Evolutionary conservation across 1,140 invertebrate species (phyloP), one percentile per base, ranked within the genome.

Genomic region (Drosophila nigrodunni): DNA sequence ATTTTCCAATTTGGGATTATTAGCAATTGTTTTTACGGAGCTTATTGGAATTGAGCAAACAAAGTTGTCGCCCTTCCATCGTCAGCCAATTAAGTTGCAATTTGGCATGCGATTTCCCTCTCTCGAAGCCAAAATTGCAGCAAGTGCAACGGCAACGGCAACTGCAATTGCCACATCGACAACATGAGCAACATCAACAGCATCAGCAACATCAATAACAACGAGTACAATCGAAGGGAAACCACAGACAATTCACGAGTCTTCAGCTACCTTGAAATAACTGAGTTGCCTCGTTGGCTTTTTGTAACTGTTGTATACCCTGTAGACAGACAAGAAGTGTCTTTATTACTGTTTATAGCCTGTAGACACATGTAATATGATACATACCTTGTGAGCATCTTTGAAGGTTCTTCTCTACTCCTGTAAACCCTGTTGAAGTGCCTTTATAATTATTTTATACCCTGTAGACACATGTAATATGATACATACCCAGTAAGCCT

Each of bases 71-170:
- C 74, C 71, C 67, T 15, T 66, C 80, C 69, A 78, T 87, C 79
- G 72, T 57, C 83, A 55, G 83, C 83, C 82, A 88, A 88, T 87
- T 87, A 87, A 70, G 79, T 46, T 44, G 68, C 47, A 30, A 70
- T 66, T 77, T 88, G 76, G 54, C 67, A 21, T 58, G 67, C 41
- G 11, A 43, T 44, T 50, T 39, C 35, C 11, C 13, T 15, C 18
- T 10, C 18, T 49, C 18, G n/a, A n/a, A 44, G 8, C 59, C 46
- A 18, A 54, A 54, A 8, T 10, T 55, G 41, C 41, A 25, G 46
- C 70, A 58, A 58, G 35, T 60, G 64, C 18, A 41, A 50, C 60
- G 25, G 59, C 46, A n/a, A 18, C 59, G 7, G 9, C 44, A 21
- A 55, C 13, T 59, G 41, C 35, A 35, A 18, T 13, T 35, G 54